Conservation (phyloP, 2,888 invertebrate species). For the Carpatolechia fugitivella region DNA sequence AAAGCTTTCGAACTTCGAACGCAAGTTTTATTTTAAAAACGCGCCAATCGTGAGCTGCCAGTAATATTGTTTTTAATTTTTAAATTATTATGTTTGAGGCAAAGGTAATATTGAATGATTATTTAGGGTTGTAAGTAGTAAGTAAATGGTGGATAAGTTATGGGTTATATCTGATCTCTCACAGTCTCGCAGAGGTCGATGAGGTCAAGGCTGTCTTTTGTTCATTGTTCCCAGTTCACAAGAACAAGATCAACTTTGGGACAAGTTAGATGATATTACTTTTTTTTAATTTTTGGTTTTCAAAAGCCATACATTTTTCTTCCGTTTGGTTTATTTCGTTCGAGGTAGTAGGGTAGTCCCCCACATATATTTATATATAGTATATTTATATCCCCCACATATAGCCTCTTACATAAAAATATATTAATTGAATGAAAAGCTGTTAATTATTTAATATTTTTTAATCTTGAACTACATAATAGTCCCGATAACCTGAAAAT, state of each 20-base stretch:
- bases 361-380: no score
- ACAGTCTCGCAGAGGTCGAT: conserved; percentile 24
- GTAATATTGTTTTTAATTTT: conserved; percentile 31
- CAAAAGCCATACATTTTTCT: no score
- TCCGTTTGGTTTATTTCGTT: no score
- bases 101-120: not conserved
- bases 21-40: conserved; percentile 55
- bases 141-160: not conserved
- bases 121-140: not conserved
- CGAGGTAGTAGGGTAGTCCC: no score
- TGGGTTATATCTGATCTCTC: conserved; percentile 27
- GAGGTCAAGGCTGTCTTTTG: conserved; percentile 36
- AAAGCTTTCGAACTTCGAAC: conserved; percentile 61
- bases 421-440: no score
- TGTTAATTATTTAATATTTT: no score
- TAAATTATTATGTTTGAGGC: conserved; percentile 13
- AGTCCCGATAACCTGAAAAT: no score
- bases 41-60: conserved; percentile 50
- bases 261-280: conserved; percentile 14
- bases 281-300: not conserved
- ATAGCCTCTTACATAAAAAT: no score
- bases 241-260: conserved; percentile 19
- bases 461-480: no score
- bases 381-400: no score
- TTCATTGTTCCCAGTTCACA: conserved; percentile 25